These are phyloP conservation scores for Epinephelus fuscoguttatus DNA, from an alignment of 2,113 vertebrate genomes.

Conservation along the genomic window DNA sequence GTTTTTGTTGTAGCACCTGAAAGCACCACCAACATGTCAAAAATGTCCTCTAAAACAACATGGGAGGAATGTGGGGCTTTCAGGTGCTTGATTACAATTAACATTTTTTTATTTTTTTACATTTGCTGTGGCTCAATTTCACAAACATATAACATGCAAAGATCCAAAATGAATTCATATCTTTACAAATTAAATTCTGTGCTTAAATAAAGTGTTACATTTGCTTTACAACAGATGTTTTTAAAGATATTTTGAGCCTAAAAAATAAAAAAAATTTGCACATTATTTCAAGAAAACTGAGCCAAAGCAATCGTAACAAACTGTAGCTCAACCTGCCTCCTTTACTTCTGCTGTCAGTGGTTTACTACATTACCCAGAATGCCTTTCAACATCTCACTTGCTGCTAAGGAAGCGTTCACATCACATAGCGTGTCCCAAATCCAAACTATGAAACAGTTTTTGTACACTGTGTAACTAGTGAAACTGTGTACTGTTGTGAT, in stretches of 20 bases:
- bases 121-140: slow-evolving; percentile 9
- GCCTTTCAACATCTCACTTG: background rate
- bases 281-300: background rate
- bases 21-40: background rate
- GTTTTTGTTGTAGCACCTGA: background rate
- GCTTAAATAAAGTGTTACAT: background rate
- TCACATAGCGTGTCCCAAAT: background rate
- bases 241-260: background rate
- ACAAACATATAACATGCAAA: background rate
- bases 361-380: slow-evolving; percentile 51
- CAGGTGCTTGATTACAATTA: background rate
- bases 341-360: background rate
- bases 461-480: background rate
- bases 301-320: background rate
- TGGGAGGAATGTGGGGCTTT: background rate
- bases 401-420: background rate
- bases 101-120: too few species aligned
- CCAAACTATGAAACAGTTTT: background rate
- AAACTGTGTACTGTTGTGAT: background rate
- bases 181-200: too few species aligned
- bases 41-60: background rate
- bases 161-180: background rate
- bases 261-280: background rate
- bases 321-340: background rate
- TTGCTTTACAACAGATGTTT: background rate